Percentiles rank a stretch among this genome's conserved stretches.
Conservation (phyloP, 2,113 vertebrate genomes). For the Noturus placidus region DNA sequence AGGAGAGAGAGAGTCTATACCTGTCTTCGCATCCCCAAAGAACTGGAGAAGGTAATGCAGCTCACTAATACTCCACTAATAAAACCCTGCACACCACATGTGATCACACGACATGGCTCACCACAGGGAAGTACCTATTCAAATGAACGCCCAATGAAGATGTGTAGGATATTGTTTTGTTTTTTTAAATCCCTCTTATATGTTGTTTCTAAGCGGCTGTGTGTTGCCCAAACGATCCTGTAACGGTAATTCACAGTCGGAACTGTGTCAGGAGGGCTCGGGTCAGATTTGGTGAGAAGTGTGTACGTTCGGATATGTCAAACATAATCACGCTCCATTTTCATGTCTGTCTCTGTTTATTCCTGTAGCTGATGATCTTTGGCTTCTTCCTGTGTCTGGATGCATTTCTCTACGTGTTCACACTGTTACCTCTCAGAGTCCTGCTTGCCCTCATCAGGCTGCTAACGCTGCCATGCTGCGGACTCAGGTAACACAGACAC, state of each 20-base stretch:
- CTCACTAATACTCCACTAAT: neutral
- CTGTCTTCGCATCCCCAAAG: constrained; percentile 93
- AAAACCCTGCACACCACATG: neutral
- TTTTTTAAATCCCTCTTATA: neutral
- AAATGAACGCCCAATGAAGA: neutral
- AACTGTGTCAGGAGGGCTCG: neutral
- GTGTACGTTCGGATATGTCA: neutral
- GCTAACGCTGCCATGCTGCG: constrained; percentile 90
- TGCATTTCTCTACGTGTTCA: constrained; percentile 96
- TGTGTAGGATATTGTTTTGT: neutral
- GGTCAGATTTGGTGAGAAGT: neutral
- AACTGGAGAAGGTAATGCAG: constrained; percentile 88
- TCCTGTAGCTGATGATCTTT: constrained; percentile 89
- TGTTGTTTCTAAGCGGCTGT: neutral
- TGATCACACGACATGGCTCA: neutral
- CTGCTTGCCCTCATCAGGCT: constrained; percentile 88
- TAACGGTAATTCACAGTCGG: neutral
- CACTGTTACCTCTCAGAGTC: constrained; percentile 90
- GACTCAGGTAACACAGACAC: constrained; percentile 81
- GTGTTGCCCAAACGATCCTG: neutral
- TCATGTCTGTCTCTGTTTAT: constrained; percentile 17
- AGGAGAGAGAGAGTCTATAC: constrained; percentile 95
- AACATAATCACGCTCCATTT: neutral
- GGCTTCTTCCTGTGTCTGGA: constrained; percentile 98
- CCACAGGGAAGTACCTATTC: neutral